phyloP scores from a whole-genome alignment of 1,140 invertebrate genomes.

The Oncopodura yosiiana region DNA sequence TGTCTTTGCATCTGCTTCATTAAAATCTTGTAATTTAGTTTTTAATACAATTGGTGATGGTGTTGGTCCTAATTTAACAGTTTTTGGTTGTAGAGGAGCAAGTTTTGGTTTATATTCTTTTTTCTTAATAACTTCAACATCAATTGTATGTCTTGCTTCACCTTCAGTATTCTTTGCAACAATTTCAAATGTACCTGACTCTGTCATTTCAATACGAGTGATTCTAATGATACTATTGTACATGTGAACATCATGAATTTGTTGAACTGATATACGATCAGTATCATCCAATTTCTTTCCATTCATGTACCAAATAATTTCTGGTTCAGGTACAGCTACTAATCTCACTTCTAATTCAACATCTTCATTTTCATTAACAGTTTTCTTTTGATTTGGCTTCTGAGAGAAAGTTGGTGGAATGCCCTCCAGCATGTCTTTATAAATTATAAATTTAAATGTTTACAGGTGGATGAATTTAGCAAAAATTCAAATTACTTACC shows the following conservation, averaged over 20 bases:
- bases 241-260: conserved; percentile 79
- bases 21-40: background rate
- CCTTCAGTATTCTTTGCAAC: conserved; percentile 81
- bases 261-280: conserved; percentile 56
- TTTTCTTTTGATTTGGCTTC: conserved; percentile 65
- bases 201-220: conserved; percentile 56
- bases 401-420: conserved; percentile 86
- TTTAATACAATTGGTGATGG: background rate
- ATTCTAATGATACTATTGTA: conserved; percentile 73
- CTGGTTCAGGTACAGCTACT: conserved; percentile 80
- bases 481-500: background rate
- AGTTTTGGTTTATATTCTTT: background rate
- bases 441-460: background rate
- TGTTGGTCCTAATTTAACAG: background rate
- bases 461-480: background rate
- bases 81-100: too few species aligned
- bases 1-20: too few species aligned
- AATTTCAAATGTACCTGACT: conserved; percentile 77
- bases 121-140: conserved; percentile 50
- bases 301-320: conserved; percentile 72
- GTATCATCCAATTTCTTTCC: conserved; percentile 57
- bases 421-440: conserved; percentile 72
- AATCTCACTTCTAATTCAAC: conserved; percentile 73
- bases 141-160: conserved; percentile 68
- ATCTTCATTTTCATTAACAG: conserved; percentile 65